Percentiles rank a stretch among this genome's conserved stretches.
These are phyloP conservation scores for Siniperca chuatsi DNA, from an alignment of 2,113 vertebrate genomes.

Conservation along the genomic window DNA sequence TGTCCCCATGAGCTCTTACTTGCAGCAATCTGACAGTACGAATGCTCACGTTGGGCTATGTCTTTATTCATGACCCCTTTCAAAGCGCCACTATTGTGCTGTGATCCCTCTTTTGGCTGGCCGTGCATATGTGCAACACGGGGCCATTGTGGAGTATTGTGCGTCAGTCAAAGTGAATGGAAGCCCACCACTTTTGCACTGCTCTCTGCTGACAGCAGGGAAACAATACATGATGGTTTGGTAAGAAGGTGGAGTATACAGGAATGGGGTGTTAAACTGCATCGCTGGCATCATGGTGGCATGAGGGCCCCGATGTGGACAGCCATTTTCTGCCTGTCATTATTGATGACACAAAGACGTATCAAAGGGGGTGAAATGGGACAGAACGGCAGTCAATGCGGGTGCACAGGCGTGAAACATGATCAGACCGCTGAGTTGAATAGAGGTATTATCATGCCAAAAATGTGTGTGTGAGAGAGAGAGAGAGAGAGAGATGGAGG, in stretches of 20 bases:
- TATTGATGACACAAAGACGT: constrained; percentile 62
- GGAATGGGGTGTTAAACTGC: constrained; percentile 33
- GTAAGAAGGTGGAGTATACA: not conserved
- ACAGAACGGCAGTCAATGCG: constrained; percentile 56
- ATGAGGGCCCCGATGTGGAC: constrained; percentile 33
- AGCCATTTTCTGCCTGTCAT: constrained; percentile 66
- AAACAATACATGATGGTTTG: constrained; percentile 22
- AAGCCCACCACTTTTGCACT: constrained; percentile 39
- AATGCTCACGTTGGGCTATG: constrained; percentile 47
- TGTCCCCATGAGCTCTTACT: constrained; percentile 32
- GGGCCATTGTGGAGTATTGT: constrained; percentile 41
- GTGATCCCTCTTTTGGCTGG: constrained; percentile 59
- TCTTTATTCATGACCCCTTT: constrained; percentile 53
- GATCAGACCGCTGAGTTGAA: constrained; percentile 71
- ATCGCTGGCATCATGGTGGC: constrained; percentile 45
- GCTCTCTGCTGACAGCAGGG: constrained; percentile 45
- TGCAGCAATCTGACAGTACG: constrained; percentile 15
- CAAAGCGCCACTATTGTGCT: constrained; percentile 54
- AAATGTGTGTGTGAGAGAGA: constrained; percentile 13
- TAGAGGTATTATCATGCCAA: constrained; percentile 68
- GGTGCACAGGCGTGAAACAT: constrained; percentile 74
- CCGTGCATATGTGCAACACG: constrained; percentile 32
- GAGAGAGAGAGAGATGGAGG: constrained; percentile 23
- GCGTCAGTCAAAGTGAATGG: constrained; percentile 59
- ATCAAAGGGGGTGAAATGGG: constrained; percentile 60